Evolutionary conservation across 1,140 invertebrate genomes (phyloP).

Genomic region (Ceratina japonica): DNA sequence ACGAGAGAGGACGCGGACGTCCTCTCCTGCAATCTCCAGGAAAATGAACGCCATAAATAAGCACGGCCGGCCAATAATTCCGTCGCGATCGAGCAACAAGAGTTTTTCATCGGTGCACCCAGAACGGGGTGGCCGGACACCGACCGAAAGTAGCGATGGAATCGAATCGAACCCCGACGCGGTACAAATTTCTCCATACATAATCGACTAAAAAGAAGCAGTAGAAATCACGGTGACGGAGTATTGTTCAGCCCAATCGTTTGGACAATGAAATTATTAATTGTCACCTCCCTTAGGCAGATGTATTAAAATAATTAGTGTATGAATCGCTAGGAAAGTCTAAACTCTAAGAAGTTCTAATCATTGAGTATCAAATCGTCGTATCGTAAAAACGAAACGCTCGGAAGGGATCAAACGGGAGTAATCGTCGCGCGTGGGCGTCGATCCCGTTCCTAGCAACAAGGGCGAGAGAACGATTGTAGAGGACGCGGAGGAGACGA

Average conservation of each 20-base stretch:
- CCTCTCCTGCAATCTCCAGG: constrained; percentile 66
- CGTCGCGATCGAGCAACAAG: constrained; percentile 72
- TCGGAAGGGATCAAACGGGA: background rate
- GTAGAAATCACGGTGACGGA: too few relatives aligned
- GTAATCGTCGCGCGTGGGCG: background rate
- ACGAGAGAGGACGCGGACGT: constrained; percentile 35
- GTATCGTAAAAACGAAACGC: background rate
- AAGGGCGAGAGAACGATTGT: constrained; percentile 35
- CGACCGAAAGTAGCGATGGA: constrained; percentile 27
- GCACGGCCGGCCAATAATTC: constrained; percentile 75
- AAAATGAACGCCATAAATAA: constrained; percentile 79
- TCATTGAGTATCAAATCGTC: background rate
- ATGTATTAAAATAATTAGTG: too few relatives aligned
- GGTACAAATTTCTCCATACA: too few relatives aligned
- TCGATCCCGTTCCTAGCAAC: constrained; percentile 32
- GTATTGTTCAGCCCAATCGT: too few relatives aligned
- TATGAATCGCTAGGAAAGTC: too few relatives aligned
- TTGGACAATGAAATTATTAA: too few relatives aligned
- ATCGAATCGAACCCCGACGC: background rate
- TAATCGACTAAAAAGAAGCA: background rate
- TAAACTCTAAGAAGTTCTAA: too few relatives aligned
- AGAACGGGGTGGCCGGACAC: constrained; percentile 22
- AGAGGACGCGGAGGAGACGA: constrained; percentile 35
- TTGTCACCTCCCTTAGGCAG: too few relatives aligned
- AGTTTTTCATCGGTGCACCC: constrained; percentile 70